Percentiles rank a stretch among this genome's conserved stretches.
These are phyloP conservation scores for Amphiprion ocellaris DNA, from an alignment of 2,113 vertebrate genomes.

Conservation along the genomic window DNA sequence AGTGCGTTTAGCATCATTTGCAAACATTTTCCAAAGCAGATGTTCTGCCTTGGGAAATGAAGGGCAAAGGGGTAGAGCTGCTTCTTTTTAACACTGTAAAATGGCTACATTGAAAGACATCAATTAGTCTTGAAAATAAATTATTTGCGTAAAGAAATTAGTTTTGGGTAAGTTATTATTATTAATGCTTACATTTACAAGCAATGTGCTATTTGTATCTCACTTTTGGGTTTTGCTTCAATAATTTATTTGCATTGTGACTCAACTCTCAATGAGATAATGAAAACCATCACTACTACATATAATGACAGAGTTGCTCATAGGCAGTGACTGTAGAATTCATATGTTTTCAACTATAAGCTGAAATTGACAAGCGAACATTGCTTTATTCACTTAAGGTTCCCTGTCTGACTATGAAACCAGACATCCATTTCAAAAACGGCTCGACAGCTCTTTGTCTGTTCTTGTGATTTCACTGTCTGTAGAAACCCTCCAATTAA, in stretches of 20 bases:
- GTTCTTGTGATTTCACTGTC: conserved; percentile 27
- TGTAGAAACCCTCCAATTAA: conserved; percentile 54
- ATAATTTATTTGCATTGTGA: neutral
- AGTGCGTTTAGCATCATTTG: too few species aligned
- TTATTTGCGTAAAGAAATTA: too few species aligned
- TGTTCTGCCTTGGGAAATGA: too few species aligned
- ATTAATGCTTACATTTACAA: neutral
- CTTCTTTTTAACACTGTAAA: too few species aligned
- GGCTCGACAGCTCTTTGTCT: conserved; percentile 27
- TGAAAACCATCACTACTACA: neutral
- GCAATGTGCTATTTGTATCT: too few species aligned
- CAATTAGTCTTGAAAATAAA: too few species aligned
- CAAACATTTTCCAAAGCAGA: too few species aligned
- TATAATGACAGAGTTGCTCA: neutral
- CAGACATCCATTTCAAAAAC: conserved; percentile 30
- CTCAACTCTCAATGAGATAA: neutral
- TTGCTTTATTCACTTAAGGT: conserved; percentile 32
- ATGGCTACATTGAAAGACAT: too few species aligned
- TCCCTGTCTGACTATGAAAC: conserved; percentile 23
- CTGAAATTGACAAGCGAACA: conserved; percentile 3
- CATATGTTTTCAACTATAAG: conserved; percentile 9
- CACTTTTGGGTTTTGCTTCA: neutral
- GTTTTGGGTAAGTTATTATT: neutral
- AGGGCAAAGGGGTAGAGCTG: too few species aligned
- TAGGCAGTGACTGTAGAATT: neutral